phyloP scores from a whole-genome alignment of 2,888 invertebrate species.

The Cecidostiba fungosa region DNA sequence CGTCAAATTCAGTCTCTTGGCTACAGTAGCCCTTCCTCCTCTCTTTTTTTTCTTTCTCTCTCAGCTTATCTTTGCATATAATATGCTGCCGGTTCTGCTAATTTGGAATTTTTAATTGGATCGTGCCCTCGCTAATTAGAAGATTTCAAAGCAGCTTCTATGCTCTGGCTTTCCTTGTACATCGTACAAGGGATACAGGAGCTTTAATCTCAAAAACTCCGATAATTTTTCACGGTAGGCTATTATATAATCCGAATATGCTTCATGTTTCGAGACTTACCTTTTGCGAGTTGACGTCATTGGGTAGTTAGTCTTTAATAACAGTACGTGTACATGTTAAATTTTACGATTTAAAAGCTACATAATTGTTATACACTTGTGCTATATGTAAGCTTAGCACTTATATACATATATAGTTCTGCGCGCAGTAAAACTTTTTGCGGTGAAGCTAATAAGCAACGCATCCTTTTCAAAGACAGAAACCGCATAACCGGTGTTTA shows the following conservation, averaged over 20 bases:
- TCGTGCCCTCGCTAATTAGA: constrained; percentile 4
- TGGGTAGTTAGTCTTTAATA: too few species aligned
- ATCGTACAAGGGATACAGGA: too few species aligned
- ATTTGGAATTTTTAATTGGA: constrained; percentile 44
- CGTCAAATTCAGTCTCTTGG: constrained; percentile 29
- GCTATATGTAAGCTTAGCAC: neutral
- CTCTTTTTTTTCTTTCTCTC: neutral
- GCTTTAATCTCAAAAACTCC: neutral
- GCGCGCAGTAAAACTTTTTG: neutral
- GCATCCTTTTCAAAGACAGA: neutral
- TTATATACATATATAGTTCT: neutral
- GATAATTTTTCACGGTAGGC: neutral
- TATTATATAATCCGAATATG: too few species aligned
- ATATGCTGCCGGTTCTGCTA: constrained; percentile 8
- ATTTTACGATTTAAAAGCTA: neutral
- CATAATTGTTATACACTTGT: neutral
- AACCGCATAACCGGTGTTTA: constrained; percentile 23
- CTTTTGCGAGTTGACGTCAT: too few species aligned
- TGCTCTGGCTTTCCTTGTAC: neutral
- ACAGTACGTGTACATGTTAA: too few species aligned
- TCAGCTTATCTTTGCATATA: neutral
- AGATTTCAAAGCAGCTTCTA: neutral
- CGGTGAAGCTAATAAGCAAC: neutral
- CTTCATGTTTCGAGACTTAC: too few species aligned
- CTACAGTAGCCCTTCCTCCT: neutral